Evolutionary conservation across 2,797 vertebrate species (phyloP).

Genomic region (Anableps anableps): DNA sequence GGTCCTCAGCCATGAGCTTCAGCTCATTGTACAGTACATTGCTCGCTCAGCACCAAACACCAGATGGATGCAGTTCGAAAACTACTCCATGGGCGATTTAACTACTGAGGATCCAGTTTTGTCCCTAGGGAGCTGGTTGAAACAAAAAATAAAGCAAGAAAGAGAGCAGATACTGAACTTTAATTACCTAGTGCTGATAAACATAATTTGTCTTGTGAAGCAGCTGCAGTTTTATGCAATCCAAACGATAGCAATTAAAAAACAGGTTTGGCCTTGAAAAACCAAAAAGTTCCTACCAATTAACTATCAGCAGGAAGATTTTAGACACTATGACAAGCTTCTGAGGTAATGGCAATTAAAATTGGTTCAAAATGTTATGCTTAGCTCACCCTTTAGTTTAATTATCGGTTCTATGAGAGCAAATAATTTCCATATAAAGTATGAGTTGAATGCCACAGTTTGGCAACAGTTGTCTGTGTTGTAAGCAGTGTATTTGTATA

Average conservation of each 20-base stretch:
- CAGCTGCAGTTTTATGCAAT: neutral
- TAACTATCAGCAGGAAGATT: neutral
- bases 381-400: neutral
- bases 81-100: neutral
- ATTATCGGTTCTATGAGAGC: neutral
- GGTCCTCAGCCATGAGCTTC: neutral
- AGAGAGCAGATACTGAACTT: neutral
- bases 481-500: neutral
- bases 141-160: neutral
- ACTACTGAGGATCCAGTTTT: neutral
- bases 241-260: neutral
- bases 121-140: neutral
- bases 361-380: neutral
- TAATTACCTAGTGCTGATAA: neutral
- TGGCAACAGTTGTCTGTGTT: neutral
- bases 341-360: neutral
- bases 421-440: neutral
- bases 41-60: neutral
- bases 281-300: neutral
- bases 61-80: conserved; percentile 8
- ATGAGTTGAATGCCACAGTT: neutral
- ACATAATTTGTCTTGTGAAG: neutral
- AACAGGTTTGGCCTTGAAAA: neutral
- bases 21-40: neutral
- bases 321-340: neutral